A percentile compares a stretch with the other conserved stretches of the same genome.
Evolutionary conservation across 2,888 invertebrate genomes (phyloP).

Genomic region (Ormyrus thymus): DNA sequence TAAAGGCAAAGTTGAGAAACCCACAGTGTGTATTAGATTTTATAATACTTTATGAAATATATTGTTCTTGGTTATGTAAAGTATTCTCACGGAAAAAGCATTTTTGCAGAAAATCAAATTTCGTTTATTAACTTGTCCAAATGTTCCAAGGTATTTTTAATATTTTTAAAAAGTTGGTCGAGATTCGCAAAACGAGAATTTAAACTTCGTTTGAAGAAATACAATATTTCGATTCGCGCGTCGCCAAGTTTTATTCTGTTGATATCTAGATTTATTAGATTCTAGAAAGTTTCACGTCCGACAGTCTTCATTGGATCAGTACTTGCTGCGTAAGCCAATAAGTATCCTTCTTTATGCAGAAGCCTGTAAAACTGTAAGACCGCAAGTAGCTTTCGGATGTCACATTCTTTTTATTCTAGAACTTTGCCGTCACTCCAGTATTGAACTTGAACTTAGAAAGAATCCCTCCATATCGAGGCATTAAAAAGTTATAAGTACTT

Average conservation of each 20-base stretch:
- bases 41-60: background rate
- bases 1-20: constrained; percentile 17
- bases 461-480: background rate
- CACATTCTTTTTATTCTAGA: background rate
- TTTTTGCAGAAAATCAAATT: too few species aligned
- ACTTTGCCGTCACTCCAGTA: background rate
- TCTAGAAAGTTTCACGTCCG: constrained; percentile 8
- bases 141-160: too few species aligned
- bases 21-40: background rate
- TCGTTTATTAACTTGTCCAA: too few species aligned
- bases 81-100: background rate
- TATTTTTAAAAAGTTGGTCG: too few species aligned
- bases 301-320: constrained; percentile 7
- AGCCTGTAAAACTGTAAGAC: constrained; percentile 17
- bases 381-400: background rate
- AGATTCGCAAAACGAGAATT: too few species aligned
- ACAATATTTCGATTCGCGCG: too few species aligned
- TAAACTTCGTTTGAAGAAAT: too few species aligned
- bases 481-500: background rate
- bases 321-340: constrained; percentile 28
- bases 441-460: background rate
- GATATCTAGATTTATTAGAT: background rate
- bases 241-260: too few species aligned
- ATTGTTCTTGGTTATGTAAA: constrained; percentile 19
- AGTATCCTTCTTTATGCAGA: constrained; percentile 12